Conservation (phyloP, 2,888 invertebrate species). For the Epirrhoe tristata region DNA sequence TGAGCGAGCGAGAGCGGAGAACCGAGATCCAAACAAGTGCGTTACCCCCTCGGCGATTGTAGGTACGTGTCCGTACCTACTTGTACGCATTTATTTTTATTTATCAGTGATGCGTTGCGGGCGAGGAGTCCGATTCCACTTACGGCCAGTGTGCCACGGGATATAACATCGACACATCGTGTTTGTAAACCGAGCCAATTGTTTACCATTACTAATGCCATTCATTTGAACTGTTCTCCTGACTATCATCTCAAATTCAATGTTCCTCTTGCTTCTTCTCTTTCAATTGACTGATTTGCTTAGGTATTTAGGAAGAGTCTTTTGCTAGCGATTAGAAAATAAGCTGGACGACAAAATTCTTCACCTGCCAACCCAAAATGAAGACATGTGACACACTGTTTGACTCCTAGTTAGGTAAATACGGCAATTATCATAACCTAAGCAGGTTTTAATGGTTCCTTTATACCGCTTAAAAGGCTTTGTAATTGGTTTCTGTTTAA, state of each 20-base stretch:
- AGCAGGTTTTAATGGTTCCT: slow-evolving; percentile 41
- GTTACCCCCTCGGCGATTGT: slow-evolving; percentile 83
- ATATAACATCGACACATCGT: slow-evolving; percentile 41
- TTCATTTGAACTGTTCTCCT: slow-evolving; percentile 27
- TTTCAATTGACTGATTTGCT: background rate
- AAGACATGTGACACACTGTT: background rate
- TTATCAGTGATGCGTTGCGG: slow-evolving; percentile 63
- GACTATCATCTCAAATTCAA: background rate
- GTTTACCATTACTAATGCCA: slow-evolving; percentile 44
- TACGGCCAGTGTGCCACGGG: slow-evolving; percentile 36
- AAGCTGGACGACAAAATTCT: background rate
- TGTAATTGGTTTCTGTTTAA: slow-evolving; percentile 50
- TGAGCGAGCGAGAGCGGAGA: slow-evolving; percentile 64
- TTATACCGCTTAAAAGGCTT: slow-evolving; percentile 44
- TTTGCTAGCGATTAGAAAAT: too few relatives aligned
- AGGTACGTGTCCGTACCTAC: slow-evolving; percentile 44
- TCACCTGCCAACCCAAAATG: background rate
- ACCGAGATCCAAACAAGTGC: slow-evolving; percentile 76
- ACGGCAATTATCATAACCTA: slow-evolving; percentile 39
- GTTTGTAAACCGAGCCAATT: slow-evolving; percentile 48
- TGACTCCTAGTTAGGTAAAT: background rate
- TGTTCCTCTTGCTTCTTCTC: background rate
- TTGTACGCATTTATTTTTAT: slow-evolving; percentile 63
- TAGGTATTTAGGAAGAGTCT: background rate
- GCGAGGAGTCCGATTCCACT: slow-evolving; percentile 41